Base-by-base conservation (phyloP, 2,797 vertebrate genomes). In the Synaphobranchus kaupii region DNA sequence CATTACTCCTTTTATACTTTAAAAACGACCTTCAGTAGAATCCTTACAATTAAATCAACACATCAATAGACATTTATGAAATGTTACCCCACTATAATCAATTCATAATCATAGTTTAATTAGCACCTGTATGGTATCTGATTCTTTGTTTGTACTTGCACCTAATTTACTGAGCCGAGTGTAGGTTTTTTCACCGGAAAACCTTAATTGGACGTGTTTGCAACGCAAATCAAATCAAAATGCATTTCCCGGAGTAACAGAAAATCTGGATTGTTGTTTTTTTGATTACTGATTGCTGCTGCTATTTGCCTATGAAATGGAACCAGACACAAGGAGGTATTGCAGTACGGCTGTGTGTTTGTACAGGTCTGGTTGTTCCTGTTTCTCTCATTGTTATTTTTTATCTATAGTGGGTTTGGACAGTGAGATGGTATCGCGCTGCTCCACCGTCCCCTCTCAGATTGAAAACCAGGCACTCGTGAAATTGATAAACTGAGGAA, bases 381-480 rank as follows among this genome's bases (percentile, higher is more conserved):
- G 34, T 76, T 34, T 76, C 1, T 76, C 71, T 13, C 9, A 13
- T 76, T 34, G n/a, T 58, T 58, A 17, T 58, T 20, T 17, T 58
- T 15, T 58, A 17, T 58, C 78, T 48, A 7, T 50, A 22, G 78
- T 50, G 78, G 78, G 1, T 81, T n/a, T 50, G 78, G 34, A 81
- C 78, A 81, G 44, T 81, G 25, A 81, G 78, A 81, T 81, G 78
- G 44, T 81, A 81, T 81, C 78, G 20, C 8, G 20, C 20, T n/a
- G 25, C 13, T n/a, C 47, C 17, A 8, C 44, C 25, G 47, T 48
- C 44, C 47, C 47, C 22, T 47, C 15, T 48, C 78, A 48, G 78
- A 81, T 81, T 81, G 78, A 81, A 81, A 48, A 81, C 25, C 25
- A 50, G 47, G 78, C 20, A 81, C 78, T 81, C 47, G 78, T 81